These are phyloP conservation scores for Thinocorus orbignyianus DNA, from an alignment of 2,113 vertebrate species.

Conservation along the genomic window DNA sequence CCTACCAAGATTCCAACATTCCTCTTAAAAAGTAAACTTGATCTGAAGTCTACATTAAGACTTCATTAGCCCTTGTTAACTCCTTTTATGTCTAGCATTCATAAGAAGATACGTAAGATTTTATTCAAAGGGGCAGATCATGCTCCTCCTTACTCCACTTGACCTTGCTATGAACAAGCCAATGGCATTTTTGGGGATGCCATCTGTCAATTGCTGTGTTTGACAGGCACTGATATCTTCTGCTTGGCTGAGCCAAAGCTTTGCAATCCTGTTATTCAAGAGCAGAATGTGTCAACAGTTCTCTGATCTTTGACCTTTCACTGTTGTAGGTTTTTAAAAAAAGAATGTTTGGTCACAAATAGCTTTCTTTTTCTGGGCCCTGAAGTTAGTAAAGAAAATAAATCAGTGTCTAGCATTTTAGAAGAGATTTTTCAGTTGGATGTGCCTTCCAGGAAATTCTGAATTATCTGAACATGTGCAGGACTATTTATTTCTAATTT, in stretches of 20 bases:
- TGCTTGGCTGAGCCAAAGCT: background rate
- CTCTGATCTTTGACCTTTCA: background rate
- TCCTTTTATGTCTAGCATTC: background rate
- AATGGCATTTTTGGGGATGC: background rate
- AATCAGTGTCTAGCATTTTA: background rate
- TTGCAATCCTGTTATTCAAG: background rate
- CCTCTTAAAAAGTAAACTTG: background rate
- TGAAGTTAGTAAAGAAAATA: background rate
- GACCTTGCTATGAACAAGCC: background rate
- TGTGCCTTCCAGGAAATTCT: background rate
- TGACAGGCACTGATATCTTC: background rate
- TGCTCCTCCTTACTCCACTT: background rate
- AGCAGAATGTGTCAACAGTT: background rate
- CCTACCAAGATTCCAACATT: background rate
- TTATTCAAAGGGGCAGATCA: background rate
- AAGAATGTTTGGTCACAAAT: background rate
- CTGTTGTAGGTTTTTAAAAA: background rate
- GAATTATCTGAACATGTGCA: background rate
- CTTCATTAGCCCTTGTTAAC: background rate
- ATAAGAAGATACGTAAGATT: background rate
- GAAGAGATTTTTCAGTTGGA: background rate
- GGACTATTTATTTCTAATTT: background rate
- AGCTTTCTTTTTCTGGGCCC: background rate
- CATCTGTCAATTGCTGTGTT: background rate
- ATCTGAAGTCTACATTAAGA: background rate